Conservation (phyloP, 2,113 vertebrate species). For the zebrafish (Danio rerio) region DNA sequence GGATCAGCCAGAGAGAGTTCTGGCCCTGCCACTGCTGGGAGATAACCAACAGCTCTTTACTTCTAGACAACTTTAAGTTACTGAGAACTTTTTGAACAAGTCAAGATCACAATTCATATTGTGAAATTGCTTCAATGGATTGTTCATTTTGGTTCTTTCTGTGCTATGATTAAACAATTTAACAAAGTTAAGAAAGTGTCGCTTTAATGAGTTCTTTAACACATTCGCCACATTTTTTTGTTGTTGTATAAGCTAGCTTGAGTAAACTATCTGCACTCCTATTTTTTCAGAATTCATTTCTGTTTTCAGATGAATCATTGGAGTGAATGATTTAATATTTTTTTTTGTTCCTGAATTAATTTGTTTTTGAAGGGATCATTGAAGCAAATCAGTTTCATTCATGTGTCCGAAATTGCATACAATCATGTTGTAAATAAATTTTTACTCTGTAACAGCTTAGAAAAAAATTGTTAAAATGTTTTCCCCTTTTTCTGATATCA, state of each 20-base stretch:
- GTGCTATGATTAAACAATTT: too few species aligned
- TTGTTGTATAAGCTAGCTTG: too few species aligned
- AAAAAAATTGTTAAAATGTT: too few species aligned
- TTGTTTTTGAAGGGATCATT: neutral
- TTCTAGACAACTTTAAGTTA: neutral
- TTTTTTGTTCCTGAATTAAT: neutral
- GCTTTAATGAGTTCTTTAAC: too few species aligned
- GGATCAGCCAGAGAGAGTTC: slow-evolving; percentile 12
- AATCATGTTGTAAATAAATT: neutral
- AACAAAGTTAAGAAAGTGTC: too few species aligned
- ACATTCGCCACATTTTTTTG: neutral
- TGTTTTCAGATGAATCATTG: neutral
- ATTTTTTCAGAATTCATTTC: neutral
- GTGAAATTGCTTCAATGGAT: neutral
- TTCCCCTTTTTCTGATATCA: too few species aligned
- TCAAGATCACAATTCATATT: neutral
- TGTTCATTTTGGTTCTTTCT: neutral
- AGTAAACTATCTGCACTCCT: neutral
- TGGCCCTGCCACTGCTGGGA: neutral
- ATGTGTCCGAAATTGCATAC: neutral
- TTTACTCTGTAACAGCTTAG: too few species aligned
- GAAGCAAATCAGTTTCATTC: too few species aligned
- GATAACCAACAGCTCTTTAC: neutral
- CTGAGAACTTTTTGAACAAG: neutral
- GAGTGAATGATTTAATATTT: neutral